Evolutionary conservation across 2,113 vertebrate genomes (phyloP), one percentile per base, ranked within the genome.

Genomic region (Coptodon rendalli): DNA sequence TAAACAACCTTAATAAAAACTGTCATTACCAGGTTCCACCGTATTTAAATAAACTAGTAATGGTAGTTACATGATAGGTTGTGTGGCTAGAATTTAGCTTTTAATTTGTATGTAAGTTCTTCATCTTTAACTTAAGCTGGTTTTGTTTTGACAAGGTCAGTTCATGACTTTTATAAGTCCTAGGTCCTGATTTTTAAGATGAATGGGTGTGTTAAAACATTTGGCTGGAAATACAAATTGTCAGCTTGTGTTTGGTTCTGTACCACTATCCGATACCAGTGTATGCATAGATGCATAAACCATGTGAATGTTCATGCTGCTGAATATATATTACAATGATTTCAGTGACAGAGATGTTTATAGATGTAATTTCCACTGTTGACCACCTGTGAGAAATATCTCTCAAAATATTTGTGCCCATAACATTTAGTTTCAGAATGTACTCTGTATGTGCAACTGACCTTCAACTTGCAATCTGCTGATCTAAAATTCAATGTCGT

Each of bases 321-420:
- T 53, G 19, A 53, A 53, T 53, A 53, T 2, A 53, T 53, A 53
- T 22, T 53, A 22, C 52, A 53, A 53, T 0, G 19, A 53, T 2
- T 53, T 53, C 50, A 53, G n/a, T 3, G 0, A 53, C 0, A 0
- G 52, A 0, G 52, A n/a, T 19, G 9, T 53, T 53, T 53, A 53
- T 10, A 22, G 19, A 53, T 53, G 19, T 53, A 10, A 53, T 19
- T 19, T 52, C 17, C 3, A 4, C 53, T 56, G 22, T 7, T 56
- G 11, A 56, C 53, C 53, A 56, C 11, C 0, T 56, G 22, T 24
- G 11, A 11, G 22, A 56, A 56, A 0, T 56, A 56, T 1, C 53
- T 56, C 1, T 56, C 1, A 56, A 56, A 56, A 56, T 56, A 56
- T 27, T 13, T 56, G 53, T 56, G 0, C 22, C 22, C 6, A 7